phyloP scores from a whole-genome alignment of 1,140 invertebrate species.

The Saccostrea glomerata region DNA sequence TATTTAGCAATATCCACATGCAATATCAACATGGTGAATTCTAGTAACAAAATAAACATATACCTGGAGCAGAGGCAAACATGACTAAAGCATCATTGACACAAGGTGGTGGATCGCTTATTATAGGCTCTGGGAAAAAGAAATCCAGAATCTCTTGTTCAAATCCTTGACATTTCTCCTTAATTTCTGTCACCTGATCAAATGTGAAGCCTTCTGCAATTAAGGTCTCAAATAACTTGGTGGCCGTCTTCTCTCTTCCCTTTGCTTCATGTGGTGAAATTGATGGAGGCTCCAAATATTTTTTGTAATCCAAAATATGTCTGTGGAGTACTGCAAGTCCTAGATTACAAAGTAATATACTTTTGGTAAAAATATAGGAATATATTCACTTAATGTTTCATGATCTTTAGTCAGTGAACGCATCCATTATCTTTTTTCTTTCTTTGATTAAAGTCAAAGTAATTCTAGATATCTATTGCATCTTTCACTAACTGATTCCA shows the following conservation, averaged over 20 bases:
- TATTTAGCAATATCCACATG: no score
- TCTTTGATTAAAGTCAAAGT: no score
- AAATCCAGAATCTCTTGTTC: not conserved
- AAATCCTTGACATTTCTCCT: not conserved
- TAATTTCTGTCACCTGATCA: not conserved
- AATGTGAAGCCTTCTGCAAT: not conserved
- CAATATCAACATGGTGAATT: no score
- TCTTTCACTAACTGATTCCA: no score
- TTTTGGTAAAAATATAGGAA: no score
- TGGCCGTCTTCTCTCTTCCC: not conserved
- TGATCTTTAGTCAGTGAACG: no score
- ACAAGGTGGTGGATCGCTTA: not conserved
- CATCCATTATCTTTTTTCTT: no score
- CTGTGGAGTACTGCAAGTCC: not conserved
- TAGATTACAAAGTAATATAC: no score
- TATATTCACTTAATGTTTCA: no score
- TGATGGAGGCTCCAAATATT: not conserved
- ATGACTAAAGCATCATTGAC: not conserved
- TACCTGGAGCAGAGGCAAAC: constrained; percentile 19
- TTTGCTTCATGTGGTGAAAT: not conserved
- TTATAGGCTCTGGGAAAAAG: not conserved
- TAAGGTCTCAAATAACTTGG: not conserved
- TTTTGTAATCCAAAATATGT: not conserved
- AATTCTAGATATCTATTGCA: no score
- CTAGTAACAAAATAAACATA: no score